phyloP scores from a whole-genome alignment of 37 sponge, comb jelly and placozoan species.

The Petrosia ficiformis region DNA sequence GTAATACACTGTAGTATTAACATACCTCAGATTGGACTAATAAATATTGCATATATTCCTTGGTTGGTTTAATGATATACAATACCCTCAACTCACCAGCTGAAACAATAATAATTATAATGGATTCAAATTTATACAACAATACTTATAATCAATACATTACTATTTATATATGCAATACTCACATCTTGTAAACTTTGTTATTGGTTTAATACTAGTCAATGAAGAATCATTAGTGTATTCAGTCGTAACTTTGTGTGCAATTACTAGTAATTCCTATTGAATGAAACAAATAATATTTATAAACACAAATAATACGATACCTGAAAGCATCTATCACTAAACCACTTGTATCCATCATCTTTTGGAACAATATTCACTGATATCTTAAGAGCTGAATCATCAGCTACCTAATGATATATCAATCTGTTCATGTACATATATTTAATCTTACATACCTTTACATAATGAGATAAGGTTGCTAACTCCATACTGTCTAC shows the following conservation, averaged over 20 bases:
- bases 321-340: too few species aligned
- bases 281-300: too few species aligned
- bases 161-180: not conserved
- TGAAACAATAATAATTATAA: not conserved
- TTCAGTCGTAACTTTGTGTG: too few species aligned
- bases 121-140: not conserved
- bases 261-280: too few species aligned
- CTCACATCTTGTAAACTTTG: not conserved
- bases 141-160: not conserved
- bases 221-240: too few species aligned
- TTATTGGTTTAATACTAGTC: not conserved
- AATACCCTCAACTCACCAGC: constrained; percentile 34
- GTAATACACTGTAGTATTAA: not conserved
- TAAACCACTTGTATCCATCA: too few species aligned
- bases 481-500: not conserved
- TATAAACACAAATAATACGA: too few species aligned
- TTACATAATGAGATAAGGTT: not conserved
- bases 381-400: not conserved
- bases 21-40: constrained; percentile 20
- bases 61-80: constrained; percentile 14
- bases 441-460: not conserved
- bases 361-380: too few species aligned
- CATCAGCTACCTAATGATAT: not conserved
- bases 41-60: not conserved
- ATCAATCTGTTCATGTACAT: too few species aligned